phyloP scores from a whole-genome alignment of 2,797 vertebrate species.

The Sebastolobus alascanus region DNA sequence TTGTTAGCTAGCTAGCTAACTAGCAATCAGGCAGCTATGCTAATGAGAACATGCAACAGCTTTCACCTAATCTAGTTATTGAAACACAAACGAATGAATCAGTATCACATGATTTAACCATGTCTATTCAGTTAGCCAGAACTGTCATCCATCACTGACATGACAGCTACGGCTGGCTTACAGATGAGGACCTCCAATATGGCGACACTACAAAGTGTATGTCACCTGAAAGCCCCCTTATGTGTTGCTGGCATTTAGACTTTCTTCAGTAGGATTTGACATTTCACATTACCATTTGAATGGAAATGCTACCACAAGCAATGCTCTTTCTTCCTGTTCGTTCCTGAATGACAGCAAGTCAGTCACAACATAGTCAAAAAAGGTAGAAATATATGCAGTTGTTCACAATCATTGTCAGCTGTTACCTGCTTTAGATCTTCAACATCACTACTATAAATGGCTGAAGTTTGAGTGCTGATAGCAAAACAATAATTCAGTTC shows the following conservation, averaged over 20 bases:
- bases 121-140: conserved; percentile 3
- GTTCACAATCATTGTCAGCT: background rate
- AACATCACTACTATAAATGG: background rate
- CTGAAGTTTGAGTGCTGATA: conserved; percentile 15
- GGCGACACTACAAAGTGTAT: conserved; percentile 40
- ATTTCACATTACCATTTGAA: conserved; percentile 60
- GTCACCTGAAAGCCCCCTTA: conserved; percentile 50
- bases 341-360: conserved; percentile 28
- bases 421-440: background rate
- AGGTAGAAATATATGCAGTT: conserved; percentile 10
- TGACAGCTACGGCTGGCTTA: conserved; percentile 9
- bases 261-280: conserved; percentile 59
- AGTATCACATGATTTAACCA: conserved; percentile 13
- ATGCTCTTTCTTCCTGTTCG: background rate
- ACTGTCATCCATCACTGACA: conserved; percentile 45
- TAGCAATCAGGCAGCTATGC: background rate
- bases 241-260: conserved; percentile 51
- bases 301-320: conserved; percentile 25
- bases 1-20: background rate
- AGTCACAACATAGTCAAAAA: background rate
- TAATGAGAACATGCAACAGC: background rate
- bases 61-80: conserved; percentile 11
- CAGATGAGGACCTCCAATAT: conserved; percentile 39
- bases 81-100: conserved; percentile 22
- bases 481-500: conserved; percentile 13